Percentiles rank a stretch among this genome's conserved stretches.
Conservation (phyloP, 1,140 invertebrate species). For the Megalonaias nervosa region DNA sequence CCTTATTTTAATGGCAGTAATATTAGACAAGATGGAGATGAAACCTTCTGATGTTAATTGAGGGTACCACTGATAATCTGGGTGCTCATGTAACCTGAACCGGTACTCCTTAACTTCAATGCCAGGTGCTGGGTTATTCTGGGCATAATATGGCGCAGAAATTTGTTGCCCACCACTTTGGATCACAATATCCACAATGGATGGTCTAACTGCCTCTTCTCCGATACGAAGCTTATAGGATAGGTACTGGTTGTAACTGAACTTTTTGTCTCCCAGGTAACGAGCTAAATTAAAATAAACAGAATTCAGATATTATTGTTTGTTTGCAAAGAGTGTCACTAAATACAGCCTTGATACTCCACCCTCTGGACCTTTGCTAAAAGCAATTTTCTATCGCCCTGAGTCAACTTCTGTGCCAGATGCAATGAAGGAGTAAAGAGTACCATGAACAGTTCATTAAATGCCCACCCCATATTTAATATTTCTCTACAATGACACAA, state of each 20-base stretch:
- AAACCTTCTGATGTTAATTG: slow-evolving; percentile 87
- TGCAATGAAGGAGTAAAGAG: no score
- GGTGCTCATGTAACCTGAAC: slow-evolving; percentile 87
- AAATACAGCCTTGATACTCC: no score
- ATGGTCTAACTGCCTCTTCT: slow-evolving; percentile 76
- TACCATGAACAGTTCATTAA: no score
- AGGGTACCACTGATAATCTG: slow-evolving; percentile 93
- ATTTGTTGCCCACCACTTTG: slow-evolving; percentile 84
- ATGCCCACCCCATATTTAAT: no score
- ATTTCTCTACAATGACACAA: no score
- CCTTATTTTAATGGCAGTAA: slow-evolving; percentile 95
- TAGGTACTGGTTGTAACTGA: slow-evolving; percentile 95
- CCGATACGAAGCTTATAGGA: slow-evolving; percentile 90
- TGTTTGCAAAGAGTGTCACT: neutral
- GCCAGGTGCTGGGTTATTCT: slow-evolving; percentile 87
- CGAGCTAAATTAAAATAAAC: slow-evolving; percentile 75
- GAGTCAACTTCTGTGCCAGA: no score
- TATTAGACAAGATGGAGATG: slow-evolving; percentile 91
- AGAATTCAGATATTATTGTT: neutral
- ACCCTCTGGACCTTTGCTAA: no score
- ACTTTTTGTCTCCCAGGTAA: slow-evolving; percentile 93
- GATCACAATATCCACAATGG: slow-evolving; percentile 88
- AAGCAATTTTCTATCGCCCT: no score
- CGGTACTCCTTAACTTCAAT: slow-evolving; percentile 75
- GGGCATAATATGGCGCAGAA: slow-evolving; percentile 91